Evolutionary conservation across 2,797 vertebrate species (phyloP).

Genomic region (Cacajao melanocephalus): DNA sequence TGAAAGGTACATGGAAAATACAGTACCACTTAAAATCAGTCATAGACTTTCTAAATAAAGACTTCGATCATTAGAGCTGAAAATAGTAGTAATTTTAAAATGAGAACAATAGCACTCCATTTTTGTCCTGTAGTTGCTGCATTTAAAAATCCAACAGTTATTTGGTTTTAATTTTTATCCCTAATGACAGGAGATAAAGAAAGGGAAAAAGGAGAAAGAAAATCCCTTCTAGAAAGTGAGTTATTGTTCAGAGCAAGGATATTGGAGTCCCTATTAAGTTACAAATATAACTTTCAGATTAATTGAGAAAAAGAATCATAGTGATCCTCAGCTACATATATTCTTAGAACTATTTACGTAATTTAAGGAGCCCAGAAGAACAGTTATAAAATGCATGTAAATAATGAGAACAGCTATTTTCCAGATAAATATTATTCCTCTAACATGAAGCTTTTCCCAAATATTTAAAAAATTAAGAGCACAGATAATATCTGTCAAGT

Average conservation of each 20-base stretch:
- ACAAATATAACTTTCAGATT: not conserved
- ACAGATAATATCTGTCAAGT: not conserved
- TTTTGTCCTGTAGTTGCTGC: not conserved
- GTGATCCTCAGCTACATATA: not conserved
- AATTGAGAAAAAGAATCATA: not conserved
- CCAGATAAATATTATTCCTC: not conserved
- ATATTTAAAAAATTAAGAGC: not conserved
- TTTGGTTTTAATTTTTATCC: not conserved
- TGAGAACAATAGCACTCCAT: not conserved
- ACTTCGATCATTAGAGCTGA: slow-evolving; percentile 43
- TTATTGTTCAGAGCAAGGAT: not conserved
- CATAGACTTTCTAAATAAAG: slow-evolving; percentile 54
- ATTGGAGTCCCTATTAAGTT: not conserved
- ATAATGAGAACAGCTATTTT: slow-evolving; percentile 8
- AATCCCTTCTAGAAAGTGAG: not conserved
- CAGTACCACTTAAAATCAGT: slow-evolving; percentile 61
- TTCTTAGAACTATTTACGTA: slow-evolving; percentile 21
- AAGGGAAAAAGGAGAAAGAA: not conserved
- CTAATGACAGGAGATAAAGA: not conserved
- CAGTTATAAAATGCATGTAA: not conserved
- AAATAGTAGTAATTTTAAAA: slow-evolving; percentile 12
- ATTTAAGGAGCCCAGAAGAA: not conserved
- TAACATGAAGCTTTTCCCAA: not conserved
- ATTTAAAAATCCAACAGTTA: not conserved
- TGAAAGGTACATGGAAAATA: slow-evolving; percentile 3